Evolutionary conservation across 1,140 invertebrate genomes (phyloP).

Genomic region (Bathynomus jamesi): DNA sequence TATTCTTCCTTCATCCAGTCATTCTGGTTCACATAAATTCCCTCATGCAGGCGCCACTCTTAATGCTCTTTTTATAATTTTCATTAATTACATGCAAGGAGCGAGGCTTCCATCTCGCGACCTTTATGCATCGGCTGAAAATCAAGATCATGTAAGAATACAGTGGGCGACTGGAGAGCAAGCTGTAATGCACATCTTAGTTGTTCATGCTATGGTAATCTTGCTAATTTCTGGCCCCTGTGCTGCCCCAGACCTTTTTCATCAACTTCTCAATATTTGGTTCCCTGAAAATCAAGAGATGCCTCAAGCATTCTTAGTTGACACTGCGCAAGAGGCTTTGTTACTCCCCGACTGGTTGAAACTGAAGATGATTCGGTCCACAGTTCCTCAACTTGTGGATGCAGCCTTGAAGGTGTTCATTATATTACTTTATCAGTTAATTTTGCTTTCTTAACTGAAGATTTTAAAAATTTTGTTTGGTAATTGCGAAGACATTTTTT

Average conservation of each 20-base stretch:
- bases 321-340: conserved; percentile 75
- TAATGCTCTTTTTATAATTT: conserved; percentile 67
- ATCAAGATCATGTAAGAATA: conserved; percentile 55
- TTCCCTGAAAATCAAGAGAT: conserved; percentile 46
- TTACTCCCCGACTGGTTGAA: conserved; percentile 92
- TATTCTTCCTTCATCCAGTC: conserved; percentile 58
- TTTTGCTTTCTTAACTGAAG: too few species aligned
- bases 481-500: too few species aligned
- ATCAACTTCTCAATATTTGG: conserved; percentile 63
- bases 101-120: conserved; percentile 42
- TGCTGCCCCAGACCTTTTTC: conserved; percentile 46
- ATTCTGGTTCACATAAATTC: conserved; percentile 38
- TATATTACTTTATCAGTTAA: too few species aligned
- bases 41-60: conserved; percentile 54
- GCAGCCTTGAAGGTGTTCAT: conserved; percentile 63
- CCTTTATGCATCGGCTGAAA: conserved; percentile 57
- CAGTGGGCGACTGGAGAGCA: conserved; percentile 77
- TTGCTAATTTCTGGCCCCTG: conserved; percentile 69
- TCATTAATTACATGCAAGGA: conserved; percentile 65
- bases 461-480: too few species aligned
- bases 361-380: conserved; percentile 82
- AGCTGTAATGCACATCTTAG: conserved; percentile 74
- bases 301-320: conserved; percentile 71
- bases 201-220: conserved; percentile 92
- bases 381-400: conserved; percentile 69